A percentile compares a stretch with the other conserved stretches of the same genome.
phyloP scores from a whole-genome alignment of 2,888 invertebrate species.

The Watsonalla binaria region DNA sequence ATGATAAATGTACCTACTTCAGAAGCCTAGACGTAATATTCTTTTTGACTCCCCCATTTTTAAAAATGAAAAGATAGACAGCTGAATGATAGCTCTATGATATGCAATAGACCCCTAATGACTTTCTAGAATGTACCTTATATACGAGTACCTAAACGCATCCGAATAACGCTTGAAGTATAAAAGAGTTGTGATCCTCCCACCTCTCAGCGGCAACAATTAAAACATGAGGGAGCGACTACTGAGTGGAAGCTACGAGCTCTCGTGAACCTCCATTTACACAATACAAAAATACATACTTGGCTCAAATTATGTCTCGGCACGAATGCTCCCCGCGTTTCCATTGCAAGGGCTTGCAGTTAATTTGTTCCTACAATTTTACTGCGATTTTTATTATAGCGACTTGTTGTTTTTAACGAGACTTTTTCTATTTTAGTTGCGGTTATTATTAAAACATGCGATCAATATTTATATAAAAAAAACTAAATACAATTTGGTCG shows the following conservation, averaged over 20 bases:
- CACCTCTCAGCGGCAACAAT: conserved; percentile 72
- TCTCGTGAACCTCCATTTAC: conserved; percentile 35
- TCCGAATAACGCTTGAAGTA: conserved; percentile 44
- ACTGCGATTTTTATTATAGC: too few relatives aligned
- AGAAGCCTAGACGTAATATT: too few relatives aligned
- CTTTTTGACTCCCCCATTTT: too few relatives aligned
- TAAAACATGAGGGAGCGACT: conserved; percentile 69
- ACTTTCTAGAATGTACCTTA: conserved; percentile 5
- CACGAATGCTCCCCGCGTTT: conserved; percentile 29
- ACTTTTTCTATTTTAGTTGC: too few relatives aligned
- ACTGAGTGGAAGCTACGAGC: conserved; percentile 67
- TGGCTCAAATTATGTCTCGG: conserved; percentile 57
- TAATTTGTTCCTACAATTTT: conserved; percentile 9
- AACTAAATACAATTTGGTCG: too few relatives aligned
- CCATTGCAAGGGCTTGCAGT: conserved; percentile 7
- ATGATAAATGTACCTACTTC: too few relatives aligned
- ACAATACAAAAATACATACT: conserved; percentile 53
- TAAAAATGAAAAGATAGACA: too few relatives aligned
- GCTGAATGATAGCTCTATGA: too few relatives aligned
- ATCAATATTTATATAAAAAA: too few relatives aligned
- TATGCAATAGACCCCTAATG: background rate
- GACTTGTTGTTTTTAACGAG: too few relatives aligned
- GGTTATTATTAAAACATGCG: too few relatives aligned
- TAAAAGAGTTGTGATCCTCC: conserved; percentile 69
- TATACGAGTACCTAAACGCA: conserved; percentile 29